Percentiles rank a stretch among this genome's conserved stretches.
phyloP scores from a whole-genome alignment of 2,888 invertebrate species.

The Drosophila affinis region DNA sequence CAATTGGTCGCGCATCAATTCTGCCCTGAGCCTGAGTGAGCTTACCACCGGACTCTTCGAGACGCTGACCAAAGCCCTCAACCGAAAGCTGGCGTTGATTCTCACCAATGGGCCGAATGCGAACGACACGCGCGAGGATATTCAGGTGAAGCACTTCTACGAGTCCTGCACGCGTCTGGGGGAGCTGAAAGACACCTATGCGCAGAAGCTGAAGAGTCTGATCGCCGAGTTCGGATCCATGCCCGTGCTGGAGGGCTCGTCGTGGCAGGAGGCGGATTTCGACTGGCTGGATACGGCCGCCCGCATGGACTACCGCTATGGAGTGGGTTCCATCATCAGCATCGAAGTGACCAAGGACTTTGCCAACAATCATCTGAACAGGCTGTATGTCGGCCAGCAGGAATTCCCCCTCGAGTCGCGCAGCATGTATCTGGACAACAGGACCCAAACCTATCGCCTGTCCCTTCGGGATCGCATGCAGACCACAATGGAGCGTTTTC shows the following conservation, averaged over 20 bases:
- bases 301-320: conserved; percentile 63
- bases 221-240: conserved; percentile 77
- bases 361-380: conserved; percentile 59
- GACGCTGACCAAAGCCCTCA: conserved; percentile 59
- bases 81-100: conserved; percentile 63
- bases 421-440: conserved; percentile 62
- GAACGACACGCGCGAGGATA: conserved; percentile 65
- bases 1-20: conserved; percentile 70
- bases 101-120: conserved; percentile 44
- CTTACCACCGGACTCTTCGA: conserved; percentile 75
- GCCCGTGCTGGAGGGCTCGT: conserved; percentile 65
- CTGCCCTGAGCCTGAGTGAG: conserved; percentile 52
- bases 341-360: conserved; percentile 60
- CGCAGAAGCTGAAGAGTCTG: conserved; percentile 52
- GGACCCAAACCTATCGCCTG: conserved; percentile 32
- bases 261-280: conserved; percentile 72
- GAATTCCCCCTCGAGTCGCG: conserved; percentile 58
- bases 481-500: conserved; percentile 46
- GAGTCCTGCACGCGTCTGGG: conserved; percentile 68
- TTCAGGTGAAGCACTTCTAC: conserved; percentile 77
- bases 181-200: conserved; percentile 36
- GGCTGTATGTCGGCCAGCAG: conserved; percentile 64
- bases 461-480: conserved; percentile 40
- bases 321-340: conserved; percentile 60
- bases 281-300: conserved; percentile 75